Evolutionary conservation across 37 sponge, comb jelly and placozoan genomes (phyloP).

Genomic region (Cliona cf. orientalis): DNA sequence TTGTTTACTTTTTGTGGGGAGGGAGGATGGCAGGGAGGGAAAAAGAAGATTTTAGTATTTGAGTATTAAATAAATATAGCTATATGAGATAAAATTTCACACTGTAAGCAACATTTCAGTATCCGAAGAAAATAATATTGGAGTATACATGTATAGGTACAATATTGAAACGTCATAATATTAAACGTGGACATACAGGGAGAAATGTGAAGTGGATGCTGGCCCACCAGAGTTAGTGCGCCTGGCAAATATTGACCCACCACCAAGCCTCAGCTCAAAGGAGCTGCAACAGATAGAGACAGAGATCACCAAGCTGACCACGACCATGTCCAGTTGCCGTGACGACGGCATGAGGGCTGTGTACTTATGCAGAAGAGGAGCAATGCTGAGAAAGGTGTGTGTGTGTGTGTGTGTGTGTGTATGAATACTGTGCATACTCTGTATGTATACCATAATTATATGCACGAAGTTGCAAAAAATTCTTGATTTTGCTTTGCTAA

Average conservation of each 20-base stretch:
- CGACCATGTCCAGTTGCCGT: background rate
- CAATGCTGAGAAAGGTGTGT: constrained; percentile 67
- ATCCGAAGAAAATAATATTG: too few relatives aligned
- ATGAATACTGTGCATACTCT: background rate
- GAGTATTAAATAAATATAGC: too few relatives aligned
- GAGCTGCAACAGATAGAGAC: background rate
- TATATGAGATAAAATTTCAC: too few relatives aligned
- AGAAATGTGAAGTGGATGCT: background rate
- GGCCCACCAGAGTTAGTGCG: background rate
- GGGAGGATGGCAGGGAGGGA: background rate
- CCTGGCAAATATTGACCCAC: constrained; percentile 9
- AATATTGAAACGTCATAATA: too few relatives aligned
- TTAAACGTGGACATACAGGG: too few relatives aligned
- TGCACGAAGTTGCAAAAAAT: background rate
- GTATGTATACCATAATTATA: background rate
- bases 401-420: background rate
- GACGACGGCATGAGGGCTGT: constrained; percentile 20
- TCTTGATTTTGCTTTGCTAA: background rate
- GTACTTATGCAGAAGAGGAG: constrained; percentile 60
- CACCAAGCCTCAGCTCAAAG: background rate
- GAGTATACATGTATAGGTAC: too few relatives aligned
- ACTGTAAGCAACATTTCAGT: too few relatives aligned
- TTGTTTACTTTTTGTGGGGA: background rate
- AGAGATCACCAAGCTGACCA: background rate
- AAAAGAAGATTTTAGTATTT: too few relatives aligned